Base-by-base conservation (phyloP, 1,140 invertebrate species). In the Procambarus virginalis region DNA sequence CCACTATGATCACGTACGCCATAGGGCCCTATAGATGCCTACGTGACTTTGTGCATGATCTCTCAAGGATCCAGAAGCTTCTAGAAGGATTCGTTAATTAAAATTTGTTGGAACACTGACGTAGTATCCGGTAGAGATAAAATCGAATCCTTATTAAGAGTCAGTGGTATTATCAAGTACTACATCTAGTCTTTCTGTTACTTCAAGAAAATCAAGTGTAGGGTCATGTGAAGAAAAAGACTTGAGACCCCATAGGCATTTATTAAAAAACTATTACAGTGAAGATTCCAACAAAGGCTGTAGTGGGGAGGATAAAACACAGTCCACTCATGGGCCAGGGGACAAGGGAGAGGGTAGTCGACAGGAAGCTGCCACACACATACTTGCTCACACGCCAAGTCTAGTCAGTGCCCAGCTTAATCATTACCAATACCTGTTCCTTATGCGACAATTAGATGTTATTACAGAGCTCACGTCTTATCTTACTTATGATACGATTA, bases 401-500 rank as follows among this genome's bases (percentile, higher is more conserved):
- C 94, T 97, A 92, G 96, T 93, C 70, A 97, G 96, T 91, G 93
- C 98, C 2, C 97, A 98, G 93, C 95, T 98, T 60, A 98, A 98
- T 94, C 98, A 99, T 94, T 98, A 97, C 94, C 98, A 99, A 94
- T 97, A 97, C 94, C 95, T 99, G 79, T 99, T 99, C 94, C 93
- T 99, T 48, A 94, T 98, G 93, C 95, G 98, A 77, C 94, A 98
- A 77, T 94, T 96, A 46, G 98, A 99, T 94, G 95, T 96, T n/a
- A 92, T 98, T 8, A 95, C 96, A 2, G 96, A 97, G 93, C 94
- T 98, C 94, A 95, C 96, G 2, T 96, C 96, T 2, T 97, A 97
- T 93, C 93, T 99, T 51, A 95, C 96, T 22, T 94, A 97, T 76
- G 97, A 99, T 93, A 96, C 97, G 1, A 96, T 96, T 89, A 94